Conservation (phyloP, 2,888 invertebrate species). For the Agrochola circellaris region DNA sequence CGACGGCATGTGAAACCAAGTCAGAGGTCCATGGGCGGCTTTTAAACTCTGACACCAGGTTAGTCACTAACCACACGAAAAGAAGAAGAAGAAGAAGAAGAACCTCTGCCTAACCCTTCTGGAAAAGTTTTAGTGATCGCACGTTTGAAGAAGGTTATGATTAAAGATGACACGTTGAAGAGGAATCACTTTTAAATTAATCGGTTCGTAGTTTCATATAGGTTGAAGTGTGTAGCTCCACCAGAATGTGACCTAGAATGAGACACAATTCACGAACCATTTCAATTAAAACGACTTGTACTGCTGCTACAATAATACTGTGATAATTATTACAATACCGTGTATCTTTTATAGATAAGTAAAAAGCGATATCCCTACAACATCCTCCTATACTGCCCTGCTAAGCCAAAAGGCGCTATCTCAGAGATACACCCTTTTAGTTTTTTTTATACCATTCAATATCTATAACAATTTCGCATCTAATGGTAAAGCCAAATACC, state of each 20-base stretch:
- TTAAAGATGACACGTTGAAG: neutral
- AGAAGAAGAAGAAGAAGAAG: too few relatives aligned
- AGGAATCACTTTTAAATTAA: neutral
- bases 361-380: too few relatives aligned
- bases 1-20: too few relatives aligned
- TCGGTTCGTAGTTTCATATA: neutral
- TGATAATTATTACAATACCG: neutral
- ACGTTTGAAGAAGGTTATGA: constrained; percentile 22
- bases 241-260: neutral
- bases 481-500: too few relatives aligned
- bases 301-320: too few relatives aligned
- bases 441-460: too few relatives aligned
- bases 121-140: constrained; percentile 8
- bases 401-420: too few relatives aligned
- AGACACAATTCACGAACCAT: neutral
- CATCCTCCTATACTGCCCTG: neutral
- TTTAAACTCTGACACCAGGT: too few relatives aligned
- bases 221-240: neutral
- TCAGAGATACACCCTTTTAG: too few relatives aligned
- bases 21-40: too few relatives aligned
- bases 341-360: neutral
- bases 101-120: neutral
- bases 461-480: too few relatives aligned
- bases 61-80: too few relatives aligned
- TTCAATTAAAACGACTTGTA: neutral